Evolutionary conservation across 2,888 invertebrate genomes (phyloP).

Genomic region (Sialis lutaria): DNA sequence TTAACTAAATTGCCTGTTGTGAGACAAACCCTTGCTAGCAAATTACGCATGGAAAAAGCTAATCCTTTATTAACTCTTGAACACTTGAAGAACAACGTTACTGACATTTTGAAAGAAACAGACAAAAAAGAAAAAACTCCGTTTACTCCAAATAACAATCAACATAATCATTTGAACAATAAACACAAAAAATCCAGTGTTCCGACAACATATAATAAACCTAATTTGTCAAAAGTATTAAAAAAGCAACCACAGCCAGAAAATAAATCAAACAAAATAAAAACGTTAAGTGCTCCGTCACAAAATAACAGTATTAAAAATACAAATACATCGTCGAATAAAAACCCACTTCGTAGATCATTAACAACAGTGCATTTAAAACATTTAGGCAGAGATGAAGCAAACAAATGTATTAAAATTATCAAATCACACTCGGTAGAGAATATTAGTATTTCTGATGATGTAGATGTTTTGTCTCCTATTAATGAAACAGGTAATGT

Average conservation of each 20-base stretch:
- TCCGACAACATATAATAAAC: too few relatives aligned
- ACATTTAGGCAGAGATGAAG: constrained; percentile 22
- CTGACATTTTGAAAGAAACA: constrained; percentile 9
- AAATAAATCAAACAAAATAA: background rate
- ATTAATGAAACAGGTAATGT: constrained; percentile 20
- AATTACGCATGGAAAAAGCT: constrained; percentile 10
- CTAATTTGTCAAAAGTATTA: too few relatives aligned
- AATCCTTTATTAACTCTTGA: constrained; percentile 9
- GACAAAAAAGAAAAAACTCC: too few relatives aligned
- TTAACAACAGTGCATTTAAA: constrained; percentile 33
- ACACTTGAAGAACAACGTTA: background rate
- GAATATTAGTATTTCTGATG: constrained; percentile 15
- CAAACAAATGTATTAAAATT: constrained; percentile 14
- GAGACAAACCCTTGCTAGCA: constrained; percentile 18
- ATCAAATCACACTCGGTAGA: constrained; percentile 27
- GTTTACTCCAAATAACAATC: too few relatives aligned
- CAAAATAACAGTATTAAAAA: background rate
- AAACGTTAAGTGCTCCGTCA: background rate
- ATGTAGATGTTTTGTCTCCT: constrained; percentile 9
- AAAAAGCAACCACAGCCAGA: background rate
- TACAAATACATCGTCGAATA: background rate
- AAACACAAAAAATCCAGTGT: too few relatives aligned
- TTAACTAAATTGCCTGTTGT: constrained; percentile 13
- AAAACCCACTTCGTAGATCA: constrained; percentile 20
- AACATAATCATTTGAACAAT: too few relatives aligned